These are phyloP conservation scores for Butastur rufipennis DNA, from an alignment of 2,113 vertebrate genomes.

Conservation along the genomic window DNA sequence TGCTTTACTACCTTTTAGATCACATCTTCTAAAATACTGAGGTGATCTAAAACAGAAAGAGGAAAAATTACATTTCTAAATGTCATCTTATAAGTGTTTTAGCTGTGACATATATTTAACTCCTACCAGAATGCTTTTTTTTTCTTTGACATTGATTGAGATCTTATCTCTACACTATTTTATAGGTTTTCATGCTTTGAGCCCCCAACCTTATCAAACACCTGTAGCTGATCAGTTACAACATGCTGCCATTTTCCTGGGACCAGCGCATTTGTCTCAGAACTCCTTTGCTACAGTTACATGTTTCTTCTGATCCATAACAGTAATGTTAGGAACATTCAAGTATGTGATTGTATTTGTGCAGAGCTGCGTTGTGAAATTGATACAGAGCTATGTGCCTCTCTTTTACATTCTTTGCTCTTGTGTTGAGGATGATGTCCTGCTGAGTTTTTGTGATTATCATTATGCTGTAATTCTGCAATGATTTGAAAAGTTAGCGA, in stretches of 20 bases:
- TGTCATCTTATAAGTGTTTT: neutral
- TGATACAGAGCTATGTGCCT: neutral
- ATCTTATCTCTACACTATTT: neutral
- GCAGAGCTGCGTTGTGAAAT: neutral
- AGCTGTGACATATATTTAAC: neutral
- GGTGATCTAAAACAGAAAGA: neutral
- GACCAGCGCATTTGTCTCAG: neutral
- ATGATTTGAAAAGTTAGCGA: neutral
- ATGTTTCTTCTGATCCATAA: neutral
- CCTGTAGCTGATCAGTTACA: neutral
- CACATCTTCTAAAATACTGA: neutral
- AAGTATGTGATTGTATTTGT: neutral
- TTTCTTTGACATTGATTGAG: neutral
- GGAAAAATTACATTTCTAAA: neutral
- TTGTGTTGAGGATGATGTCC: neutral
- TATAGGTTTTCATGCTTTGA: neutral
- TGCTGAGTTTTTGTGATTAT: neutral
- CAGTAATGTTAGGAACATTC: neutral
- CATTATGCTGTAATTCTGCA: neutral
- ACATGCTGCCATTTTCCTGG: neutral
- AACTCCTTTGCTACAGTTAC: neutral
- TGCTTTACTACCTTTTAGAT: neutral
- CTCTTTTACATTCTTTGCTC: neutral
- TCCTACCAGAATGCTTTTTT: neutral
- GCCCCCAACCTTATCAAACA: neutral